Conservation (phyloP, 1,140 invertebrate genomes). For the Tyrophagus putrescentiae region DNA sequence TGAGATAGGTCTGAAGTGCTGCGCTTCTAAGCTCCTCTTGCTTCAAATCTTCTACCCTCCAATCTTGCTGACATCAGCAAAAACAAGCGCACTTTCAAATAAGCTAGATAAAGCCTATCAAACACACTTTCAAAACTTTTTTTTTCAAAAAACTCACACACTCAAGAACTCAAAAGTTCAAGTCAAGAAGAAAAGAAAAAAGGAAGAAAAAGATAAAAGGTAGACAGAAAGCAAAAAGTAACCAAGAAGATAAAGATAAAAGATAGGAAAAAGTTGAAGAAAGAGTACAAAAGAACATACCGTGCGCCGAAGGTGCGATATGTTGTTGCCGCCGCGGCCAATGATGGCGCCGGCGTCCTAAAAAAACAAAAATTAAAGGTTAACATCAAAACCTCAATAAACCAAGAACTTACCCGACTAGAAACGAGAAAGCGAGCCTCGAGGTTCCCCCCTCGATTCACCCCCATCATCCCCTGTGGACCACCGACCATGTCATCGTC, state of each 20-base stretch:
- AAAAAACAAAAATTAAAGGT: not conserved
- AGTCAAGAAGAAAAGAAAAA: not conserved
- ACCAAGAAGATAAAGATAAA: not conserved
- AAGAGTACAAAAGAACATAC: not conserved
- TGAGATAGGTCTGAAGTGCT: too few relatives aligned
- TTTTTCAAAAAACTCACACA: not conserved
- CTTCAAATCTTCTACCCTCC: too few relatives aligned
- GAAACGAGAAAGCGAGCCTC: conserved; percentile 28
- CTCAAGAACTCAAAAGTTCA: not conserved
- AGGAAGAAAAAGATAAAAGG: not conserved
- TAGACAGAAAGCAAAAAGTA: not conserved
- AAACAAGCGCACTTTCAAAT: not conserved
- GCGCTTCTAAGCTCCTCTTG: too few relatives aligned
- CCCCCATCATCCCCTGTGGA: too few relatives aligned
- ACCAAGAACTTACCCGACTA: conserved; percentile 26
- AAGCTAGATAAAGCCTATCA: not conserved
- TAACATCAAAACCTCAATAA: not conserved
- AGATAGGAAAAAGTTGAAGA: not conserved
- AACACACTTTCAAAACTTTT: too few relatives aligned
- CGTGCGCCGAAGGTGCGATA: conserved; percentile 63
- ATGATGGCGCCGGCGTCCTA: conserved; percentile 78
- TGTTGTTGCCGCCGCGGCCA: conserved; percentile 85
- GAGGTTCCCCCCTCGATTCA: too few relatives aligned
- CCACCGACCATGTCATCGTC: too few relatives aligned
- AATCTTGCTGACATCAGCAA: too few relatives aligned